These are phyloP conservation scores for Lycia hirtaria DNA, from an alignment of 2,888 invertebrate genomes.

Conservation along the genomic window DNA sequence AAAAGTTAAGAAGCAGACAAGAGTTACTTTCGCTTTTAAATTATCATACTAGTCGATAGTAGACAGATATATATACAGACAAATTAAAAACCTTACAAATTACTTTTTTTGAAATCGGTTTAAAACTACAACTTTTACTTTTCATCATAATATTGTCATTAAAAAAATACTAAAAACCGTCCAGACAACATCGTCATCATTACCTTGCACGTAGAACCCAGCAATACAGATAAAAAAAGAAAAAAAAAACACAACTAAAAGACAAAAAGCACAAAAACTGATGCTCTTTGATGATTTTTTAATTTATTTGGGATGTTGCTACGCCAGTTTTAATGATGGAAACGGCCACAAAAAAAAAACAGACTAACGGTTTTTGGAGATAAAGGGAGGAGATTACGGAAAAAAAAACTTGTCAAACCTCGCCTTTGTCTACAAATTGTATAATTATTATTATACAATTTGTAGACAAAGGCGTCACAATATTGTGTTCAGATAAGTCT, in stretches of 20 bases:
- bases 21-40: no score
- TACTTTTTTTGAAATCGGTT: no score
- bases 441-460: conserved; percentile 5
- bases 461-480: no score
- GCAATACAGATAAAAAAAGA: conserved; percentile 4
- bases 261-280: conserved; percentile 49
- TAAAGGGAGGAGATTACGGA: conserved; percentile 32
- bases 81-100: no score
- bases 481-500: conserved; percentile 1
- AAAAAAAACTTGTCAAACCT: conserved; percentile 26
- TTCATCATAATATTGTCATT: no score
- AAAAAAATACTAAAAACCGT: no score
- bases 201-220: conserved; percentile 47
- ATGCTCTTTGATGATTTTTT: conserved; percentile 68
- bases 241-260: conserved; percentile 1
- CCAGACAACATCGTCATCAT: conserved; percentile 49
- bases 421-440: conserved; percentile 14
- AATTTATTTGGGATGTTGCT: conserved; percentile 68
- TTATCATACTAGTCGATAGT: no score
- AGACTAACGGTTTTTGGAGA: conserved; percentile 54
- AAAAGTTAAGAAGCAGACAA: no score
- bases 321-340: conserved; percentile 56
- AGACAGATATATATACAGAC: no score
- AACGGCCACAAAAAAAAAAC: conserved; percentile 56
- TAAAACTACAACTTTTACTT: no score